phyloP scores from a whole-genome alignment of 1,140 invertebrate genomes.

The Neodiprion pinetum region DNA sequence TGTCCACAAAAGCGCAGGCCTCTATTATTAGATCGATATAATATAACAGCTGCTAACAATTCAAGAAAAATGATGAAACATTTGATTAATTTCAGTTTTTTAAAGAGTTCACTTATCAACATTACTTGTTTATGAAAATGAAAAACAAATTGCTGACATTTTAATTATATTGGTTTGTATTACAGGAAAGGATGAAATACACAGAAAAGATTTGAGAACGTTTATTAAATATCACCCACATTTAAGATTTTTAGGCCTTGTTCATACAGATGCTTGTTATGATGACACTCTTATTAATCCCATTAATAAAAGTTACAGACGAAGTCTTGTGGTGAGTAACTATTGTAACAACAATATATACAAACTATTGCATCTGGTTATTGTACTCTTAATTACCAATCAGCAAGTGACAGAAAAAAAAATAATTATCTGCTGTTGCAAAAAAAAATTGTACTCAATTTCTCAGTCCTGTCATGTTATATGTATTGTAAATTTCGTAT shows the following conservation, averaged over 20 bases:
- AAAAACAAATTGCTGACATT: background rate
- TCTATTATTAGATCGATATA: background rate
- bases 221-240: slow-evolving; percentile 63
- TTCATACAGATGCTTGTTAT: slow-evolving; percentile 68
- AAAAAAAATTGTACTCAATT: too few relatives aligned
- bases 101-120: background rate
- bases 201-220: slow-evolving; percentile 60
- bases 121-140: background rate
- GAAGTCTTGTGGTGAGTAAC: slow-evolving; percentile 57
- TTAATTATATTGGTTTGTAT: slow-evolving; percentile 7
- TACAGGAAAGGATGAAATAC: slow-evolving; percentile 64
- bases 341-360: background rate
- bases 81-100: background rate
- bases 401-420: too few relatives aligned
- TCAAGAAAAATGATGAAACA: background rate
- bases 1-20: background rate
- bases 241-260: slow-evolving; percentile 70
- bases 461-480: too few relatives aligned
- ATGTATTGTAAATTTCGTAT: too few relatives aligned
- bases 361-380: background rate
- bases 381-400: too few relatives aligned
- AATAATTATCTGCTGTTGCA: too few relatives aligned
- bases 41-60: background rate
- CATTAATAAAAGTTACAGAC: slow-evolving; percentile 55
- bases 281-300: slow-evolving; percentile 66